A percentile compares a stretch with the other conserved stretches of the same genome.
Conservation (phyloP, 2,797 vertebrate species). For the Poecilia velifera region DNA sequence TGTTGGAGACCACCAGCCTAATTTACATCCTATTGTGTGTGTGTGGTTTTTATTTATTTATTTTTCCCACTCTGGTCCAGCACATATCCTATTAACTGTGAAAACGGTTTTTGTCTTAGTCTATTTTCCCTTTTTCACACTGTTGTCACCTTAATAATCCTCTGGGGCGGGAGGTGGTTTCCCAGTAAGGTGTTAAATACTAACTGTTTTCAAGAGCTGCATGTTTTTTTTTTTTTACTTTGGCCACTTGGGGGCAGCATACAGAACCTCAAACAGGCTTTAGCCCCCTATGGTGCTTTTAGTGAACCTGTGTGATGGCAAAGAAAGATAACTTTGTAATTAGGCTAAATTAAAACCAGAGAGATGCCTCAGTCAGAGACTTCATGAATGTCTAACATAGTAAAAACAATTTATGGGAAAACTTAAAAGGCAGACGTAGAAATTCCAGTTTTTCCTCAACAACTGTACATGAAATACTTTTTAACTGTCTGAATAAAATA, state of each 20-base stretch:
- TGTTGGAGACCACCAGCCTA: slow-evolving; percentile 28
- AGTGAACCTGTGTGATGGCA: neutral
- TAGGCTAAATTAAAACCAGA: neutral
- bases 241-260: slow-evolving; percentile 10
- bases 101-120: slow-evolving; percentile 27
- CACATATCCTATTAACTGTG: slow-evolving; percentile 29
- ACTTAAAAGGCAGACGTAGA: neutral
- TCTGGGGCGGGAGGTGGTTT: slow-evolving; percentile 25
- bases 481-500: neutral
- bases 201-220: slow-evolving; percentile 19
- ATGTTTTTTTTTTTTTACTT: slow-evolving; percentile 1
- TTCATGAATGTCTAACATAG: neutral
- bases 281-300: neutral
- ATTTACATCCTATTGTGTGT: slow-evolving; percentile 46
- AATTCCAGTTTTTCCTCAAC: neutral
- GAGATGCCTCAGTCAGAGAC: neutral
- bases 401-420: neutral
- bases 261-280: neutral
- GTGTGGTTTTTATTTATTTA: neutral
- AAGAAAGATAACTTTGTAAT: neutral
- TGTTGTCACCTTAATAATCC: slow-evolving; percentile 42
- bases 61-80: slow-evolving; percentile 1
- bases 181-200: slow-evolving; percentile 12
- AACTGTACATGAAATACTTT: neutral
- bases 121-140: slow-evolving; percentile 42